Base-by-base conservation (phyloP, 1,140 invertebrate species). In the Heliconius himera region DNA sequence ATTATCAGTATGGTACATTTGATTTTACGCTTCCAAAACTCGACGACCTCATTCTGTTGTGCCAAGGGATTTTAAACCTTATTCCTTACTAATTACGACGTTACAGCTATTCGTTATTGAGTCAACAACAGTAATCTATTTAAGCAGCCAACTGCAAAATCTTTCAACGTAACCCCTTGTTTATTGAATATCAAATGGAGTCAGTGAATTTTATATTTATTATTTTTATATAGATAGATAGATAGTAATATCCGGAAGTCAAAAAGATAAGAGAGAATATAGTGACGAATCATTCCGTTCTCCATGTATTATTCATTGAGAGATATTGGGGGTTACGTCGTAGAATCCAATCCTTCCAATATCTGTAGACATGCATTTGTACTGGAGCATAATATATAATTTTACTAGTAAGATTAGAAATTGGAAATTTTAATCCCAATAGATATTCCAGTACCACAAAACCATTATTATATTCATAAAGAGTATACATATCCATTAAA, bases 1-100 rank as follows among this genome's bases (percentile, higher is more conserved):
- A 91, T 90, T 91, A 90, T 91, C 87, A 90, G 86, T 85, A 86
- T 86, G 87, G 83, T 85, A 90, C 91, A 91, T 91, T 93, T 91
- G 87, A 91, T 90, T 93, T 89, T 89, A 91, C 86, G 85, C 81
- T 79, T 83, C 79, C 86, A 83, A 92, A 88, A 90, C 84, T 84
- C 86, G 78, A 81, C 84, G 83, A 88, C 80, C 85, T 77, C 80
- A 82, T 83, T 84, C 78, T 81, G 78, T 79, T 73, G 74, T 74
- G 84, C 70, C 82, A 86, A 76, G 71, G 86, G 81, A 90, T 85
- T 89, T 85, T 90, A 79, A 84, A 76, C 90, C 87, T 83, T 90
- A 85, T 87, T 82, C 75, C 80, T 82, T 85, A 82, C 82, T 81
- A 85, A 89, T 90, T 88, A 89, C 86, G 86, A 85, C 81, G 82